Evolutionary conservation across 1,140 invertebrate species (phyloP), one percentile per base, ranked within the genome.

Genomic region (Solen grandis): DNA sequence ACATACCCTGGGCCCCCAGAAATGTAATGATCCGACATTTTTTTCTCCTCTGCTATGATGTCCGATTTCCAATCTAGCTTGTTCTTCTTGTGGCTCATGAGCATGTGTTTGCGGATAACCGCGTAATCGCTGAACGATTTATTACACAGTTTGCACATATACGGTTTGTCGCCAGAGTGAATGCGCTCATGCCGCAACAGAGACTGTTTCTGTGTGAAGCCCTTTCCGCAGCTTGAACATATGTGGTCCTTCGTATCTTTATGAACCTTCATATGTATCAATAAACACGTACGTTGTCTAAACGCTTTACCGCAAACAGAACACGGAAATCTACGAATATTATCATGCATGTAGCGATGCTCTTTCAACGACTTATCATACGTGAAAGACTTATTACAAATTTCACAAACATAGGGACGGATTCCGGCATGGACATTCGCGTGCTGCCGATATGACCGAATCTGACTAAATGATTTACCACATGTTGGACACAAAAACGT

Each of bases 151-250:
- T 73, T 60, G 81, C 90, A 91, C 0, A 41, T 22, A 70, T 85
- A 90, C 14, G 88, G 88, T 46, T 88, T 88, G 57, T 89, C 90
- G 36, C 88, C 89, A 31, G 60, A 4, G 76, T 91, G 90, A 16
- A 88, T 88, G 38, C 86, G 78, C 57, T 85, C 84, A 82, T 91
- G 90, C 0, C 88, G 74, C 14, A 85, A 60, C 57, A 91, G 60
- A 13, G 87, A 86, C 29, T 87, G 84, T 65, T 86, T 88, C 72
- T 90, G 89, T 27, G 87, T 87, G 78, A 91, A 91, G 10, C 84
- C 83, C 76, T 86, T 86, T 13, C 87, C 86, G 79, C 90, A 91
- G 13, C 74, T 72, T 36, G 73, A 75, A 75, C 90, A 91, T 13
- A 86, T 81, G 74, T 88, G 87, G 66, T 85, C 86, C 54, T 86